Evolutionary conservation across 2,888 invertebrate genomes (phyloP).

Genomic region (Bedellia somnulentella): DNA sequence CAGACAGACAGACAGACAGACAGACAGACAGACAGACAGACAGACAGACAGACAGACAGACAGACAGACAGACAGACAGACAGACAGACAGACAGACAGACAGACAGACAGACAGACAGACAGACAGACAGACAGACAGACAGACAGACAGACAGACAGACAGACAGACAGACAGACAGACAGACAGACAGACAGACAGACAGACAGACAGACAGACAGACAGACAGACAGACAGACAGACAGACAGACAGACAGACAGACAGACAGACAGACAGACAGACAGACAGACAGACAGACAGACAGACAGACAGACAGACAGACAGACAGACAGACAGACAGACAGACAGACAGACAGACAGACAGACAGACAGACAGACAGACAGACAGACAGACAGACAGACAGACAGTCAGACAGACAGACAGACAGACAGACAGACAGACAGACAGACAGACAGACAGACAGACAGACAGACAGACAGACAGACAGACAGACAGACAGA

Average conservation of each 20-base stretch:
- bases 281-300: background rate
- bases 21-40: background rate
- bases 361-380: background rate
- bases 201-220: background rate
- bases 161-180: background rate
- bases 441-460: background rate
- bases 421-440: background rate
- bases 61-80: background rate
- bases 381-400: background rate
- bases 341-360: background rate
- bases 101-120: background rate
- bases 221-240: background rate
- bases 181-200: background rate
- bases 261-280: background rate
- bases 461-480: background rate
- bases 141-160: background rate
- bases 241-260: background rate
- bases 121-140: background rate
- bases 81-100: background rate
- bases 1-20: background rate
- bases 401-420: background rate
- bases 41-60: background rate
- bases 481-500: background rate
- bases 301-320: background rate
- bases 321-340: background rate